Base-by-base conservation (phyloP, 1,140 invertebrate species). In the Uloborus diversus region DNA sequence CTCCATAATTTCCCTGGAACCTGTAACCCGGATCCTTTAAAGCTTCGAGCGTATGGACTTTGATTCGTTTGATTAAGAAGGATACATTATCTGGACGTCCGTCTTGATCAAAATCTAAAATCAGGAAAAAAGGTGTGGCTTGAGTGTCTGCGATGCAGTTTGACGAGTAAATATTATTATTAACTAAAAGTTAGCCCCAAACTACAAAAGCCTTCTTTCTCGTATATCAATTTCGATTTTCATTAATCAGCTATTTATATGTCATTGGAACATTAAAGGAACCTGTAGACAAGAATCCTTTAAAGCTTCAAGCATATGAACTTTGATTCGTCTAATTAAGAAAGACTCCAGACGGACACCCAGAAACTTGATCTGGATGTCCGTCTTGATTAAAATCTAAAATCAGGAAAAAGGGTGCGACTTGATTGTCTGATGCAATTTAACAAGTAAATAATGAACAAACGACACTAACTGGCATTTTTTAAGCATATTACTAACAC, bases 31-130 rank as follows among this genome's bases (percentile, higher is more conserved):
- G 91, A 87, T 95, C 94, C 81, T 92, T 92, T 56, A 94, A 87
- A 37, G 93, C 92, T 23, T 75, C 71, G n/a, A 64, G 51, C 27
- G 94, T 94, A 87, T 97, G 94, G 20, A 97, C 94, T 88, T 97
- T 97, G 82, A 98, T 94, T 79, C 95, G 90, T 88, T 98, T 98
- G 83, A 98, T 97, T 93, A 97, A 96, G 86, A 98, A 97, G 65
- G 93, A 94, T 82, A 98, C 96, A 86, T 96, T 95, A 86, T 98
- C 96, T 2, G 94, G 90, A 85, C 92, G 91, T 3, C 94, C 94
- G 86, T 97, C 94, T 87, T 93, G 92, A 88, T 97, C 95, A 86
- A 98, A 98, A 89, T 98, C 96, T 96, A 88, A 81, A 90, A 91
- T n/a, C n/a, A n/a, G 82, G 82, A 84, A 84, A 82, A 84, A 78